phyloP scores from a whole-genome alignment of 1,140 invertebrate species.

The Proales similis region DNA sequence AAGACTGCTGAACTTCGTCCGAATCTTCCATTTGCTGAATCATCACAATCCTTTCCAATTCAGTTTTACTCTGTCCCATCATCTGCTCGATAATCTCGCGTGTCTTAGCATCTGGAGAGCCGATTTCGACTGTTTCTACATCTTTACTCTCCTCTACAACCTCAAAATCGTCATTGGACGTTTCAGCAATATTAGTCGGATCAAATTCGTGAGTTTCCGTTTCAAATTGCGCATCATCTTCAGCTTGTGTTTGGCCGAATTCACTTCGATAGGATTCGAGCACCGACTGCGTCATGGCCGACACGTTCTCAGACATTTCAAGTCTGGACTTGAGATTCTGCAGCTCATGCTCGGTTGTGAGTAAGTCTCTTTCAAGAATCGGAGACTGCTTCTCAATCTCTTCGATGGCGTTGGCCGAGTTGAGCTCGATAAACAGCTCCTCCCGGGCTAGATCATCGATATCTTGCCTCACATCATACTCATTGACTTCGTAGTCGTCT shows the following conservation, averaged over 20 bases:
- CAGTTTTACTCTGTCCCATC: conserved; percentile 15
- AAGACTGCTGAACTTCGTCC: background rate
- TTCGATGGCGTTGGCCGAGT: too few relatives aligned
- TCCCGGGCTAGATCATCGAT: too few relatives aligned
- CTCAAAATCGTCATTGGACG: background rate
- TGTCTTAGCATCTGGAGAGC: background rate
- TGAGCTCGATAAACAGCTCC: too few relatives aligned
- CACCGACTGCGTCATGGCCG: conserved; percentile 3
- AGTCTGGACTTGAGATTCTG: conserved; percentile 1
- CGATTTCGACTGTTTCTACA: background rate
- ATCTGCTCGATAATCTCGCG: conserved; percentile 27
- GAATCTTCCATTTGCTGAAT: conserved; percentile 4
- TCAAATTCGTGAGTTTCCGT: background rate
- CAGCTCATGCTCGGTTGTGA: conserved; percentile 21
- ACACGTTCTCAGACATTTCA: conserved; percentile 11
- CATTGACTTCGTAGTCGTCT: too few relatives aligned
- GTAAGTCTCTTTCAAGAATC: conserved; percentile 17
- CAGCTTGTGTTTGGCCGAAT: background rate
- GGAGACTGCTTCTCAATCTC: conserved; percentile 36
- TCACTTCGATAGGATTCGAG: conserved; percentile 19
- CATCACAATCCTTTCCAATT: conserved; percentile 31
- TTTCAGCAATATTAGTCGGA: background rate
- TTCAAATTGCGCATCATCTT: background rate
- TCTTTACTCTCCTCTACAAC: background rate
- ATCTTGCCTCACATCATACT: too few relatives aligned